Percentiles rank a stretch among this genome's conserved stretches.
These are phyloP conservation scores for Pandemis cinnamomeana DNA, from an alignment of 2,888 invertebrate species.

Conservation along the genomic window DNA sequence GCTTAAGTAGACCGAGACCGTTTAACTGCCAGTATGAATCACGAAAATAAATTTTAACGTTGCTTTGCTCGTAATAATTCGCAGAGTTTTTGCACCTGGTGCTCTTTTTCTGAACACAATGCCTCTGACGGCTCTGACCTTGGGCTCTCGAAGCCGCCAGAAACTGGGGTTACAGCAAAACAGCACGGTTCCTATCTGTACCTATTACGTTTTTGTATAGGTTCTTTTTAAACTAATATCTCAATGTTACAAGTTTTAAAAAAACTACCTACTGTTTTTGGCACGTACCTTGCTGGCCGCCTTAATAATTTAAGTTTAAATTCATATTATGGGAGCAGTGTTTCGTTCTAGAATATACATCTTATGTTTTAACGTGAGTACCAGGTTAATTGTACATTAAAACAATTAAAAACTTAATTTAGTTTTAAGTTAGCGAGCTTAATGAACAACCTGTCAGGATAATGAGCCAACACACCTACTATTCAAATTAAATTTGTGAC, in stretches of 20 bases:
- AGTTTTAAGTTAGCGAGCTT: neutral
- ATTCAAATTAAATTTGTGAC: conserved; percentile 24
- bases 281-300: neutral
- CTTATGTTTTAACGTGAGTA: too few relatives aligned
- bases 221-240: neutral
- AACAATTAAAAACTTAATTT: neutral
- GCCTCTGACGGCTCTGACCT: conserved; percentile 27
- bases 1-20: neutral
- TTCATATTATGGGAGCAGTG: too few relatives aligned
- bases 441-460: conserved; percentile 15
- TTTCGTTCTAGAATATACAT: too few relatives aligned
- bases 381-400: neutral
- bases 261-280: neutral
- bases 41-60: conserved; percentile 6
- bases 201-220: conserved; percentile 1
- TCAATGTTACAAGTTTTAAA: neutral
- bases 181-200: neutral
- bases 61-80: conserved; percentile 11
- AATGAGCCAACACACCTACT: conserved; percentile 22
- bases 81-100: conserved; percentile 37
- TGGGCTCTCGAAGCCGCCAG: conserved; percentile 21
- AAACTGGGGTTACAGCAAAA: neutral
- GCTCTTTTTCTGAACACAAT: conserved; percentile 35
- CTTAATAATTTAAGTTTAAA: neutral
- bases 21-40: neutral